Evolutionary conservation across 1,140 invertebrate species (phyloP).

Genomic region (Wiebesia pumilae): DNA sequence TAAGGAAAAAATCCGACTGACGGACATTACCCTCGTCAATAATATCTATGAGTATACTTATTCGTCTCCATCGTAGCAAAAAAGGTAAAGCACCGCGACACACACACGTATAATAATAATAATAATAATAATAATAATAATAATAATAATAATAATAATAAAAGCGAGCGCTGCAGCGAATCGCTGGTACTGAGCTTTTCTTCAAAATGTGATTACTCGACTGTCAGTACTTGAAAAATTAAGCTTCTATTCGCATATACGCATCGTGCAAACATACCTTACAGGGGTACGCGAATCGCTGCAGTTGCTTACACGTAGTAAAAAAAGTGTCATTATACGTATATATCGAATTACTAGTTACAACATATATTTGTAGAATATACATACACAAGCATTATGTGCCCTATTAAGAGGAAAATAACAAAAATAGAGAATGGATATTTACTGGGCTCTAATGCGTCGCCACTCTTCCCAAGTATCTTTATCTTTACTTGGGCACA

Average conservation of each 20-base stretch:
- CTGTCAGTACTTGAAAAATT: too few species aligned
- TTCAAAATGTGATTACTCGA: too few species aligned
- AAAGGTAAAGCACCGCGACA: slow-evolving; percentile 46
- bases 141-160: slow-evolving; percentile 32
- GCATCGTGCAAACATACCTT: not conserved
- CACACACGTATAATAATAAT: slow-evolving; percentile 30
- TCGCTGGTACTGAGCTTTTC: not conserved
- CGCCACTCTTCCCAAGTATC: not conserved
- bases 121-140: slow-evolving; percentile 24
- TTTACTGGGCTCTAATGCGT: slow-evolving; percentile 66
- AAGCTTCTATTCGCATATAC: too few species aligned
- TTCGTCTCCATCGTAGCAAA: slow-evolving; percentile 11
- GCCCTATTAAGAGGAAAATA: slow-evolving; percentile 67
- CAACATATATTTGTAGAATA: slow-evolving; percentile 69
- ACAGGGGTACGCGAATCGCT: slow-evolving; percentile 42
- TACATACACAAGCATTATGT: slow-evolving; percentile 75
- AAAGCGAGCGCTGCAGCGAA: slow-evolving; percentile 45
- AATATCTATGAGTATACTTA: not conserved
- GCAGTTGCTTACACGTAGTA: slow-evolving; percentile 38
- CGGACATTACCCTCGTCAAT: not conserved
- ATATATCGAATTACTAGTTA: slow-evolving; percentile 71
- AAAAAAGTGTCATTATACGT: not conserved
- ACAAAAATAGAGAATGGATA: slow-evolving; percentile 57
- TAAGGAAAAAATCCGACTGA: not conserved
- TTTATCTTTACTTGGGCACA: not conserved